These are phyloP conservation scores for Crax fasciolata DNA, from an alignment of 2,797 vertebrate genomes.

Conservation along the genomic window DNA sequence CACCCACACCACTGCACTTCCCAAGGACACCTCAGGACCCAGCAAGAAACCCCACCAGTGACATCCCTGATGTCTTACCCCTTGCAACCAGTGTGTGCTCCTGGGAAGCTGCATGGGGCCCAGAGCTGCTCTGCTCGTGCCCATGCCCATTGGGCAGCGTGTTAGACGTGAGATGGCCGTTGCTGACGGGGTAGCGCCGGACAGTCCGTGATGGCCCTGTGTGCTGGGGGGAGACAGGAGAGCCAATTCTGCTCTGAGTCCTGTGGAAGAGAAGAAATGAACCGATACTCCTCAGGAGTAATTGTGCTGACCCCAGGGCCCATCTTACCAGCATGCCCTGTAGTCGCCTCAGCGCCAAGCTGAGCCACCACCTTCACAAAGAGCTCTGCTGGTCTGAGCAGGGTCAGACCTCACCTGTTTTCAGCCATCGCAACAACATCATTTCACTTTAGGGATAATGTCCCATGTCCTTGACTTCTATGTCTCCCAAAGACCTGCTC, in stretches of 20 bases:
- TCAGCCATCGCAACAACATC: neutral
- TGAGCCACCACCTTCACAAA: neutral
- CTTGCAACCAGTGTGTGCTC: constrained; percentile 81
- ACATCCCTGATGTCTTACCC: constrained; percentile 82
- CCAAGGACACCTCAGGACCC: neutral
- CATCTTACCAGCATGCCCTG: neutral
- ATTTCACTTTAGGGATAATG: neutral
- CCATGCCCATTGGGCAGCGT: constrained; percentile 84
- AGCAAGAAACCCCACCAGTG: neutral
- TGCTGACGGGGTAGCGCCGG: constrained; percentile 88
- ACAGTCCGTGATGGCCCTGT: constrained; percentile 88
- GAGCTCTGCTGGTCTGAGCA: neutral
- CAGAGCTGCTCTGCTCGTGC: constrained; percentile 71
- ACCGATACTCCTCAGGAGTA: neutral
- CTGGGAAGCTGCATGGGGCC: constrained; percentile 70
- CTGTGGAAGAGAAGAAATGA: constrained; percentile 79
- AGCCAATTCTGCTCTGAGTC: constrained; percentile 87
- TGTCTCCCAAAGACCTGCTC: neutral
- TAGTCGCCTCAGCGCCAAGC: neutral
- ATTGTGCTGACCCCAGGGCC: neutral
- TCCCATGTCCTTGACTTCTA: neutral
- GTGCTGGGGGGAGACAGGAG: constrained; percentile 83
- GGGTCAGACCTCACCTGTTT: neutral
- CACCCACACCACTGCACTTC: neutral
- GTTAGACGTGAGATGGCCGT: constrained; percentile 90